Percentiles rank a stretch among this genome's conserved stretches.
These are phyloP conservation scores for Threskiornis aethiopicus DNA, from an alignment of 2,797 vertebrate species.

Conservation along the genomic window DNA sequence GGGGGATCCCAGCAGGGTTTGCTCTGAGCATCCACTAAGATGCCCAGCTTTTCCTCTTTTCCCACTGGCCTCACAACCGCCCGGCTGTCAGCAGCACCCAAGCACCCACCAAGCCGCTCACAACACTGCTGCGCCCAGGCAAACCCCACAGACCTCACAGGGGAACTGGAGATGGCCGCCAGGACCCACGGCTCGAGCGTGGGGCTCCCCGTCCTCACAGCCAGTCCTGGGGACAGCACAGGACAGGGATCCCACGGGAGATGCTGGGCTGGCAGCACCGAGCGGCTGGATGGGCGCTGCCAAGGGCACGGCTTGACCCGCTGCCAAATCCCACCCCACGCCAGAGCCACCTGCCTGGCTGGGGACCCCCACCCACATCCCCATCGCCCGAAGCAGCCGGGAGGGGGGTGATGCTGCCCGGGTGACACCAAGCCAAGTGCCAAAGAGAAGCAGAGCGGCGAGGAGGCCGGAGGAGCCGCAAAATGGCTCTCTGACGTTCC, in stretches of 20 bases:
- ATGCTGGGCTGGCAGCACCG: not conserved
- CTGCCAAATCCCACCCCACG: not conserved
- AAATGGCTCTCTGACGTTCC: not conserved
- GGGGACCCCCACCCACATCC: not conserved
- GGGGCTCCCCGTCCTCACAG: not conserved
- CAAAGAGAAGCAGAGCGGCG: not conserved
- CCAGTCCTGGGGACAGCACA: not conserved
- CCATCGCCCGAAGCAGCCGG: fast-evolving
- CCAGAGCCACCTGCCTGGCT: fast-evolving
- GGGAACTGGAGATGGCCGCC: fast-evolving
- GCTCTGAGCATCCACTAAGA: not conserved
- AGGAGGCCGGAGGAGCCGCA: not conserved
- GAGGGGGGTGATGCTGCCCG: fast-evolving
- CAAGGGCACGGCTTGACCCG: not conserved
- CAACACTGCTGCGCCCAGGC: fast-evolving
- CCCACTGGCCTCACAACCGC: not conserved
- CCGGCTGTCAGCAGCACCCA: not conserved
- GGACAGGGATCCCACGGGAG: fast-evolving
- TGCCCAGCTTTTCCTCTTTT: not conserved
- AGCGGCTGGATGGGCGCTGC: not conserved
- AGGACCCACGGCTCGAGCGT: fast-evolving
- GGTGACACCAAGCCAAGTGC: not conserved
- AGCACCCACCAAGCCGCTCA: not conserved
- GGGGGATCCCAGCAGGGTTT: not conserved
- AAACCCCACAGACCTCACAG: fast-evolving